phyloP scores from a whole-genome alignment of 2,797 vertebrate genomes.

The Triplophysa yarkandensis region DNA sequence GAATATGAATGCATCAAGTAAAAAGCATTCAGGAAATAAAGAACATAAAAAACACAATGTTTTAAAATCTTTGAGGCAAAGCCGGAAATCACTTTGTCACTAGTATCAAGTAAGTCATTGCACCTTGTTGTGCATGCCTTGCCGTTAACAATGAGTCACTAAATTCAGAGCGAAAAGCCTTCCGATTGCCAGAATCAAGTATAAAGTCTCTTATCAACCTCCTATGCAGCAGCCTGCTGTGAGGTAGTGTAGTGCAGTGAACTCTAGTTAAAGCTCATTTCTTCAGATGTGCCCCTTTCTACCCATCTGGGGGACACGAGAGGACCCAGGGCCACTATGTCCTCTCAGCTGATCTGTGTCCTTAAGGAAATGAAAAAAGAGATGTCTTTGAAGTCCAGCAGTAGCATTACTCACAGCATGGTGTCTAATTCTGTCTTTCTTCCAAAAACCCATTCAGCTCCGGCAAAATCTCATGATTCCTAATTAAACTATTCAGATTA shows the following conservation, averaged over 20 bases:
- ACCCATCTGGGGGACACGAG: slow-evolving; percentile 23
- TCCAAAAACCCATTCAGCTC: slow-evolving; percentile 20
- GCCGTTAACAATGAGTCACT: background rate
- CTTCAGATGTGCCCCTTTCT: slow-evolving; percentile 13
- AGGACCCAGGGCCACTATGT: slow-evolving; percentile 1
- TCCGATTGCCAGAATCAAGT: background rate
- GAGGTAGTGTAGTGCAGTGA: background rate
- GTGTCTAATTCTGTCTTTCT: slow-evolving; percentile 15
- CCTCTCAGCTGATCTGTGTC: slow-evolving; percentile 20
- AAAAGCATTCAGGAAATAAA: no score
- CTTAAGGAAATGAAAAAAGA: slow-evolving; percentile 3
- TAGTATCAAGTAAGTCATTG: no score
- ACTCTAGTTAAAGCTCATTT: slow-evolving; percentile 30
- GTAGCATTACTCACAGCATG: slow-evolving; percentile 35
- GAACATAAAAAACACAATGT: no score
- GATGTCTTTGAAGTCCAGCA: slow-evolving; percentile 24
- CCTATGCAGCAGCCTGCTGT: background rate
- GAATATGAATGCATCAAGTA: no score
- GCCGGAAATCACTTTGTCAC: no score
- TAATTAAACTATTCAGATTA: slow-evolving; percentile 50
- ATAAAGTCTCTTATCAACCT: slow-evolving; percentile 6
- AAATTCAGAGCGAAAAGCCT: background rate
- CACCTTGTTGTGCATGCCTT: no score
- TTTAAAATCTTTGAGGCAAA: no score
- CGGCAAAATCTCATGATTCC: slow-evolving; percentile 30